Base-by-base conservation (phyloP, 1,140 invertebrate genomes). In the Listronotus oregonensis region DNA sequence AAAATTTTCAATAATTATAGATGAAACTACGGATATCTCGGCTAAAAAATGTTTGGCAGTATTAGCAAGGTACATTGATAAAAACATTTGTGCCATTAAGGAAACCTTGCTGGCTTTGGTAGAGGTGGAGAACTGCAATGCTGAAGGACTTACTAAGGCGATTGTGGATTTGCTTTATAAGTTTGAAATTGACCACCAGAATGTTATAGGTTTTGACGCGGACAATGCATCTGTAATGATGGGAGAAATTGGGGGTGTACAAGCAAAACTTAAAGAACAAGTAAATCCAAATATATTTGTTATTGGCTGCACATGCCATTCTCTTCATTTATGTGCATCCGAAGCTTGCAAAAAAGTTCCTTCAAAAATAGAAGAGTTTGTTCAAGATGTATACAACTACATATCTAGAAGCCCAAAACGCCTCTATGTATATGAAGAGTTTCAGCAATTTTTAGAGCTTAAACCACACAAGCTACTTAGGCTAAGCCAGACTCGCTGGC, bases 1-100 rank as follows among this genome's bases (percentile, higher is more conserved):
- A n/a, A n/a, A n/a, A n/a, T n/a, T n/a, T n/a, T n/a, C n/a, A n/a
- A n/a, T n/a, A n/a, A n/a, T n/a, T n/a, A n/a, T n/a, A 21, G 62
- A 64, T 56, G 52, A 64, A 64, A 64, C 62, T 10, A 64, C 44
- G n/a, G 62, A 64, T 12, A 40, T 64, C 10, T 56, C 62, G 2
- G 39, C 27, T 6, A 55, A 46, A 64, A 56, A 64, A 57, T 64
- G 52, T 51, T 43, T 64, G 31, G 62, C 62, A 34, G 18, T 61
- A 11, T 50, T 61, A 18, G 39, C 34, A 43, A 12, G 62, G 6
- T 56, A 34, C 39, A 32, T 31, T 9, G 40, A 57, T 46, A 57
- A 14, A 27, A 40, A 32, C n/a, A 12, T 47, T 21, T 43, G 10
- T 18, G 27, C 52, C 21, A 39, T 6, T 39, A 12, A 49, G 27